Evolutionary conservation across 2,113 vertebrate genomes (phyloP), one percentile per base, ranked within the genome.

Genomic region (Typhlomys cinereus): DNA sequence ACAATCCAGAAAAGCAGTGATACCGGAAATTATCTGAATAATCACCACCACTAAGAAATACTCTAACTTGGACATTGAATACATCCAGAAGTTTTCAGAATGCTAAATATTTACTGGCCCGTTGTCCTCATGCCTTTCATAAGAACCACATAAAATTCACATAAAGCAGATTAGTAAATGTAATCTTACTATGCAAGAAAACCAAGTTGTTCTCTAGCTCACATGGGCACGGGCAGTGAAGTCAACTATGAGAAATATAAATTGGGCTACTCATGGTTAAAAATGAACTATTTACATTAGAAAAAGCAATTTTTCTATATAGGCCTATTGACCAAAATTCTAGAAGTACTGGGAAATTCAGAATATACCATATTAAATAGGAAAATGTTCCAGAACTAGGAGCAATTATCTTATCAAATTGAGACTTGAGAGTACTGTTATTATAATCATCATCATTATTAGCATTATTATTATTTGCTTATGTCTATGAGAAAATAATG

Each of bases 251-350:
- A n/a, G 61, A 7, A 13, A 21, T 5, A 48, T 20, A 74, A 59
- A 1, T 52, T 46, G 31, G 31, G 25, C 12, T 29, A 14, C 0
- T 12, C 11, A 4, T 46, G 34, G 14, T 1, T n/a, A 8, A 66
- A 76, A 4, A 61, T n/a, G n/a, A 39, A 57, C 34, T 80, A 54
- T 67, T 86, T 61, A 25, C 6, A 54, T 69, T 4, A 44, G 36
- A 17, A 54, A 31, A 54, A 52, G 7, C 54, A 73, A 79, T 52
- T 76, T 76, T 14, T 12, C 4, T 13, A 15, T 3, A 52, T 13
- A 17, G 41, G 5, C 3, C 6, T 4, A 70, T 0, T 12, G 21
- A 23, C 17, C 80, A 62, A 85, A 54, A 85, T 83, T 75, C 17
- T 5, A 41, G 91, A 75, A 85, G 10, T 41, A 79, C 69, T 46